phyloP scores from a whole-genome alignment of 2,113 vertebrate genomes.

The Amphiprion ocellaris region DNA sequence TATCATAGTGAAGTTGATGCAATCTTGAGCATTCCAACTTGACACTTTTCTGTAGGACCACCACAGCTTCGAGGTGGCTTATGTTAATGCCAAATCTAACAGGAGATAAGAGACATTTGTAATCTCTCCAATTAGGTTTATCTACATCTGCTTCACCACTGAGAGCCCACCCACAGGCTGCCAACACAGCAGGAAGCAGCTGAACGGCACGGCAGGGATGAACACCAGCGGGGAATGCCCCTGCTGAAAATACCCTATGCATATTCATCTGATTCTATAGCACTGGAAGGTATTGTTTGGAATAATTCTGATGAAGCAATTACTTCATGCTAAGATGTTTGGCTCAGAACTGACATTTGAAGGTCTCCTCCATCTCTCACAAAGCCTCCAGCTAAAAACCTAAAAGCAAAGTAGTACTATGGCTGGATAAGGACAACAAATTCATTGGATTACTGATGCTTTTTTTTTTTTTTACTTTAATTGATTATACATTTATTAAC shows the following conservation, averaged over 20 bases:
- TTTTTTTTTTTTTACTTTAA: no score
- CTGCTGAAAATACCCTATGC: slow-evolving; percentile 34
- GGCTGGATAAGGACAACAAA: no score
- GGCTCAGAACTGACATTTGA: not conserved
- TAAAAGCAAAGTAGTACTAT: no score
- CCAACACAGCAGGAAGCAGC: slow-evolving; percentile 49
- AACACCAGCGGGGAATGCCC: slow-evolving; percentile 30
- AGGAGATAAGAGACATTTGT: slow-evolving; percentile 43
- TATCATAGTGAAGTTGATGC: not conserved
- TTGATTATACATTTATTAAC: no score
- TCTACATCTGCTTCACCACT: slow-evolving; percentile 32
- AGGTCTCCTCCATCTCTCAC: no score
- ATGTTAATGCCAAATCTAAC: slow-evolving; percentile 46
- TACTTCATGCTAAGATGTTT: not conserved
- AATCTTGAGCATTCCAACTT: not conserved
- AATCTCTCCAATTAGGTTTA: slow-evolving; percentile 26
- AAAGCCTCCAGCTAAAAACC: no score
- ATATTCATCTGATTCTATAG: not conserved
- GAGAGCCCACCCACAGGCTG: slow-evolving; percentile 37
- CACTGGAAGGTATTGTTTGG: not conserved
- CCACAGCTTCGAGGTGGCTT: slow-evolving; percentile 16
- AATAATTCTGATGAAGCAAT: not conserved
- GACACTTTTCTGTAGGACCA: slow-evolving; percentile 6
- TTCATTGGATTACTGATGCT: no score
- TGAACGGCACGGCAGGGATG: slow-evolving; percentile 6